A percentile compares a stretch with the other conserved stretches of the same genome.
phyloP scores from a whole-genome alignment of 1,140 invertebrate species.

The Schmidtea mediterranea region DNA sequence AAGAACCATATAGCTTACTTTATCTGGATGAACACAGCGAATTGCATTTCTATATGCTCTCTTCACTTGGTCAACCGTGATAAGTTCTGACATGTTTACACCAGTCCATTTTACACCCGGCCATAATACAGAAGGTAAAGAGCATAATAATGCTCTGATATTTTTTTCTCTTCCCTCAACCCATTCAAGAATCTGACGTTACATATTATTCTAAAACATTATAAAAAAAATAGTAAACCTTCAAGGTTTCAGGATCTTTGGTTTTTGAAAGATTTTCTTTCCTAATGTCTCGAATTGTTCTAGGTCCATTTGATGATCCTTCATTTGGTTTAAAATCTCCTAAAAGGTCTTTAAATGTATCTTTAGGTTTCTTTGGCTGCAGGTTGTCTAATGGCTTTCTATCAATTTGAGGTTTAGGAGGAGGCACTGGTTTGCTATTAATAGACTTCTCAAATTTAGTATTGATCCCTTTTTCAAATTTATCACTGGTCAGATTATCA shows the following conservation, averaged over 20 bases:
- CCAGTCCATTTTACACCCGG: slow-evolving; percentile 57
- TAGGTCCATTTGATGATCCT: slow-evolving; percentile 27
- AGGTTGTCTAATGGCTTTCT: too few species aligned
- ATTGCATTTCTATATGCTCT: slow-evolving; percentile 80
- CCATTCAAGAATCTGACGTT: slow-evolving; percentile 40
- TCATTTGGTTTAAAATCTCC: slow-evolving; percentile 51
- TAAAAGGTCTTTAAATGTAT: slow-evolving; percentile 63
- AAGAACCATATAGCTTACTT: slow-evolving; percentile 39
- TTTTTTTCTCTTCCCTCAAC: slow-evolving; percentile 82
- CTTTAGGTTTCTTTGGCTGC: slow-evolving; percentile 30
- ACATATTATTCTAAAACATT: too few species aligned
- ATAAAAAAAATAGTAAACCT: slow-evolving; percentile 29
- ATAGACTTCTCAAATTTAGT: too few species aligned
- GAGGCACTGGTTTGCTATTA: too few species aligned
- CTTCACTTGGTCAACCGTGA: slow-evolving; percentile 66
- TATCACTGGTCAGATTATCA: too few species aligned
- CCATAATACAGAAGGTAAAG: slow-evolving; percentile 76
- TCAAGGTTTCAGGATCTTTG: slow-evolving; percentile 67
- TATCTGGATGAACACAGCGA: slow-evolving; percentile 85
- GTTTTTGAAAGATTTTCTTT: slow-evolving; percentile 54
- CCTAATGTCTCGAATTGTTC: slow-evolving; percentile 67
- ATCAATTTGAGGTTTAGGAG: too few species aligned
- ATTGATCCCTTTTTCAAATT: too few species aligned
- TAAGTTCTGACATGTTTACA: slow-evolving; percentile 70
- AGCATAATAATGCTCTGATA: slow-evolving; percentile 69